Conservation (phyloP, 2,113 vertebrate genomes). For the Sorex araneus region DNA sequence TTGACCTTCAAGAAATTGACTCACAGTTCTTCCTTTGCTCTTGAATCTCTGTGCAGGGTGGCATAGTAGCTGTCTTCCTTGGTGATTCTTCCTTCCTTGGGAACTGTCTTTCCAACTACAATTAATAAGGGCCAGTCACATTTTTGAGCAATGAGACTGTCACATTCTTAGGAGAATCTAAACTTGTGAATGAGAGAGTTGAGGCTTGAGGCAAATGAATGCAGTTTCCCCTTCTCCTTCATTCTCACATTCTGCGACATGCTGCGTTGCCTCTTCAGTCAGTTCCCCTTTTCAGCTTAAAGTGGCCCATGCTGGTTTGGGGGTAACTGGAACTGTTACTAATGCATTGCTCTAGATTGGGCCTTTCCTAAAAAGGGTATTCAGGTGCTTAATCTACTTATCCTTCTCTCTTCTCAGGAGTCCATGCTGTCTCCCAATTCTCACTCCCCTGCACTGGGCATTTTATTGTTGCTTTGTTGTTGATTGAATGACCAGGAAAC, state of each 20-base stretch:
- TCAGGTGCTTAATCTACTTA: slow-evolving; percentile 16
- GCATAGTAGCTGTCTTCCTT: not conserved
- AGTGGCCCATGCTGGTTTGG: slow-evolving; percentile 12
- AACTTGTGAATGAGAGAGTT: slow-evolving; percentile 30
- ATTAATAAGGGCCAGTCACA: not conserved
- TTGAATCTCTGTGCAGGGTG: not conserved
- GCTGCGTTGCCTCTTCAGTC: not conserved
- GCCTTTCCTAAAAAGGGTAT: not conserved
- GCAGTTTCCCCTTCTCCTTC: not conserved
- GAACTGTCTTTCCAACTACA: not conserved
- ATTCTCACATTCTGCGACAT: not conserved
- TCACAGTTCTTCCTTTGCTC: not conserved
- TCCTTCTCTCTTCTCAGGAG: not conserved
- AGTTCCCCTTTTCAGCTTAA: not conserved
- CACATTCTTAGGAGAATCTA: slow-evolving; percentile 36
- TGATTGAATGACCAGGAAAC: not conserved
- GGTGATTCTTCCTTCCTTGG: slow-evolving; percentile 2
- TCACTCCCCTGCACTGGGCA: not conserved
- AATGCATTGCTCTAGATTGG: not conserved
- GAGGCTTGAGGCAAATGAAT: not conserved
- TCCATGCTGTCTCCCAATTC: not conserved
- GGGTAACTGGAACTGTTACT: not conserved
- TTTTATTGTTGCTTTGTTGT: slow-evolving; percentile 29
- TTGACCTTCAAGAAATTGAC: not conserved
- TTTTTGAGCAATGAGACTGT: not conserved